phyloP scores from a whole-genome alignment of 2,888 invertebrate species.

The Agrotis segetum region DNA sequence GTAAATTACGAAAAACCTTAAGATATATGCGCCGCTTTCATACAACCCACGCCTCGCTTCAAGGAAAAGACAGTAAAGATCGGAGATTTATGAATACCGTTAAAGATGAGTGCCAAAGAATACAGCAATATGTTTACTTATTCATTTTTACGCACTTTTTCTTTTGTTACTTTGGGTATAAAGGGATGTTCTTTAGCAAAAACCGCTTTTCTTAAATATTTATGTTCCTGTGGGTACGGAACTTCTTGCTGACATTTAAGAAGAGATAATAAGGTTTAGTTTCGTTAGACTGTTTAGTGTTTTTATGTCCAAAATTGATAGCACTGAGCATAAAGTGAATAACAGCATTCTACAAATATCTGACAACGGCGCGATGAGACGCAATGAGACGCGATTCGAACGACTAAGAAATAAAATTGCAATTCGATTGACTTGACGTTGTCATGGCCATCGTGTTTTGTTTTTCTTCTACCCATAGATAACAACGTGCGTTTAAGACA shows the following conservation, averaged over 20 bases:
- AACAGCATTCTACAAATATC: neutral
- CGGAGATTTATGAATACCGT: constrained; percentile 41
- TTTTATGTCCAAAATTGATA: neutral
- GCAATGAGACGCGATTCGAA: too few relatives aligned
- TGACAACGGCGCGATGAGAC: too few relatives aligned
- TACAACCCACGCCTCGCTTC: neutral
- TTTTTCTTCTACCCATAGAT: too few relatives aligned
- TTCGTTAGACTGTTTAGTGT: neutral
- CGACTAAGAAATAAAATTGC: too few relatives aligned
- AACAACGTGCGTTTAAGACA: too few relatives aligned
- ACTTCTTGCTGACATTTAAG: neutral
- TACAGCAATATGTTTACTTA: constrained; percentile 38
- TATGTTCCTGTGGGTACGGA: neutral
- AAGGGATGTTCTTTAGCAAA: neutral
- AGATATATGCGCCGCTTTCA: neutral
- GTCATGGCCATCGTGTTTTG: too few relatives aligned
- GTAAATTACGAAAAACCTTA: constrained; percentile 28
- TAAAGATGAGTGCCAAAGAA: constrained; percentile 31
- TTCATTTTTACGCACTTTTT: constrained; percentile 33
- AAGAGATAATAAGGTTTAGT: neutral
- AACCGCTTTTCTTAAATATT: neutral
- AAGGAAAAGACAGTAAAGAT: constrained; percentile 12
- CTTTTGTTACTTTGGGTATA: constrained; percentile 11
- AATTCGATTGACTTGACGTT: too few relatives aligned
- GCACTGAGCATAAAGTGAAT: neutral